Evolutionary conservation across 2,888 invertebrate genomes (phyloP), one percentile per base, ranked within the genome.

Genomic region (Drosophila birchii): DNA sequence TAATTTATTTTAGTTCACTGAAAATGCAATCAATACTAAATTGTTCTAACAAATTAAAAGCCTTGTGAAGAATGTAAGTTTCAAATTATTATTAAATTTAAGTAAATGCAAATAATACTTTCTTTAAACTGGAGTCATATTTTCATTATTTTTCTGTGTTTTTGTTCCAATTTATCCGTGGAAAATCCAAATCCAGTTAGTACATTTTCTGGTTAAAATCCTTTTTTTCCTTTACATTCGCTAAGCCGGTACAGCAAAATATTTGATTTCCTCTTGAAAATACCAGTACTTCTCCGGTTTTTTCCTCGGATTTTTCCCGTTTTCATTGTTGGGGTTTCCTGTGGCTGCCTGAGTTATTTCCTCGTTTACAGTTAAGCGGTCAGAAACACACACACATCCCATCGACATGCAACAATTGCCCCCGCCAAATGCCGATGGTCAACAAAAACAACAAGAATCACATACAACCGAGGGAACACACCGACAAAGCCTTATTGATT

Each of bases 401-500:
- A 71, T 62, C 38, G 72, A 62, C 72, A 44, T 72, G 71, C 71
- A 72, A 72, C 72, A 72, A 72, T 72, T 72, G 63, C 63, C 72
- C 66, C 57, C 69, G 47, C 57, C 45, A 57, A 68, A 68, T 68
- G 47, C 68, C 68, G 68, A 41, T 49, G 71, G 71, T 63, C 71
- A 72, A 72, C 69, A 70, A 56, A 56, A 44, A 72, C 49, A 61
- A 54, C 44, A 53, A 49, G 38, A 43, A 61, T 14, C 38, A n/a
- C 43, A 29, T n/a, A 49, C 47, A 56, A 51, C 74, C 39, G 51
- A n/a, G n/a, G 56, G 53, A 47, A 29, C 60, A 62, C 60, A 62
- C 3, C 63, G 41, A 75, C 69, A 75, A 75, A 75, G 59, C 68
- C 68, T 54, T 75, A 75, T 75, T 75, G 75, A 75, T 75, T 75